These are phyloP conservation scores for Lepidostoma basale DNA, from an alignment of 1,140 invertebrate genomes.

Conservation along the genomic window DNA sequence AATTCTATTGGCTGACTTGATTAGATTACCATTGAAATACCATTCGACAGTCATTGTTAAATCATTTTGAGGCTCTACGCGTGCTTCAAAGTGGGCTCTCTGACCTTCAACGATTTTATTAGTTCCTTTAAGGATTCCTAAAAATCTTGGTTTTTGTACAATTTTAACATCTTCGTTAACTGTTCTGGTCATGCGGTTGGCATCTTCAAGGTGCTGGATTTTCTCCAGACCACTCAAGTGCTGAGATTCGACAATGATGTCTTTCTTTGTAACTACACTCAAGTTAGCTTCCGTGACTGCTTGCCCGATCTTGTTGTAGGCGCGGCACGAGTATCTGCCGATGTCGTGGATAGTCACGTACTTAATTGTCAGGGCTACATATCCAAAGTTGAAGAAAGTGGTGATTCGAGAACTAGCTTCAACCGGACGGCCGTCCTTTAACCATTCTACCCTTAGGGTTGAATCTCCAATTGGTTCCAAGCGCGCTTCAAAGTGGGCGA, in stretches of 20 bases:
- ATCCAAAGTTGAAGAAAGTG: constrained; percentile 95
- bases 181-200: constrained; percentile 69
- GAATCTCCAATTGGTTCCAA: constrained; percentile 93
- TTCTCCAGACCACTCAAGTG: constrained; percentile 87
- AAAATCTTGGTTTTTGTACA: constrained; percentile 81
- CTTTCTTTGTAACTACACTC: constrained; percentile 83
- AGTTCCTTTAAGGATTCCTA: constrained; percentile 86
- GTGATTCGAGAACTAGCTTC: constrained; percentile 93
- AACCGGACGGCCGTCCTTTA: constrained; percentile 88
- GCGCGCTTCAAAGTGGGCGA: constrained; percentile 94
- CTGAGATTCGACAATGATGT: constrained; percentile 84
- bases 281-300: constrained; percentile 88
- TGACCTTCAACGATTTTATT: constrained; percentile 96
- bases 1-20: constrained; percentile 83
- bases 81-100: constrained; percentile 93
- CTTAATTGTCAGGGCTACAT: constrained; percentile 95
- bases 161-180: constrained; percentile 76
- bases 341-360: constrained; percentile 89
- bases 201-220: constrained; percentile 87
- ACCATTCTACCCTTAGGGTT: constrained; percentile 91
- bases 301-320: constrained; percentile 86
- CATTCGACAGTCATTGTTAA: constrained; percentile 86
- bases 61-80: constrained; percentile 92
- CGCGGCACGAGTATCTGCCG: constrained; percentile 89
- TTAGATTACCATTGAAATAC: constrained; percentile 88